A percentile compares a stretch with the other conserved stretches of the same genome.
Conservation (phyloP, 2,888 invertebrate species). For the Stenodera caucasica region DNA sequence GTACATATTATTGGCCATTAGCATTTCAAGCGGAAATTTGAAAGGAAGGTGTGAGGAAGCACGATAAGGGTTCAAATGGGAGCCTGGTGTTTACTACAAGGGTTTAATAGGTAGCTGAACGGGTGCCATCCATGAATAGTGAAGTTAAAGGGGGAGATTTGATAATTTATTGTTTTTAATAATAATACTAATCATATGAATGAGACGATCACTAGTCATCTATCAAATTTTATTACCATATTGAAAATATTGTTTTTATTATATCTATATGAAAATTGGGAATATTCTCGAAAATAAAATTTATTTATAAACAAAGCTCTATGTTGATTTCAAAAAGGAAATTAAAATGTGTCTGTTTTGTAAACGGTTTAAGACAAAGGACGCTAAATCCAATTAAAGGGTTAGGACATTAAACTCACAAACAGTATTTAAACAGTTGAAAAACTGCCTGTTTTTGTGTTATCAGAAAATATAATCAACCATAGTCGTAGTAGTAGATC, state of each 20-base stretch:
- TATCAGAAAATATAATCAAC: slow-evolving; percentile 3
- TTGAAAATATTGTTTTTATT: too few species aligned
- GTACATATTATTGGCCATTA: slow-evolving; percentile 48
- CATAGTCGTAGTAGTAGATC: background rate
- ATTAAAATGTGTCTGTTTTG: slow-evolving; percentile 24
- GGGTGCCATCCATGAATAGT: slow-evolving; percentile 6
- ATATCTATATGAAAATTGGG: too few species aligned
- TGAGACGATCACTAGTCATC: background rate
- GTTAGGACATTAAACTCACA: slow-evolving; percentile 35
- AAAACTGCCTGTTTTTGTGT: slow-evolving; percentile 3
- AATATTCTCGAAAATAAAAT: background rate
- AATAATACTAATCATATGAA: background rate
- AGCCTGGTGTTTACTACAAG: slow-evolving; percentile 22
- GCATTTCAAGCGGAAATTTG: slow-evolving; percentile 49
- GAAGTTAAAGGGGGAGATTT: slow-evolving; percentile 5
- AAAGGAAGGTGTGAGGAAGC: slow-evolving; percentile 45
- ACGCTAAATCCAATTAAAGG: slow-evolving; percentile 38
- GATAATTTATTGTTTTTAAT: slow-evolving; percentile 30
- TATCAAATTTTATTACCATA: background rate
- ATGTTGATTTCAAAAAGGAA: slow-evolving; percentile 23
- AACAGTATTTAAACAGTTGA: slow-evolving; percentile 22
- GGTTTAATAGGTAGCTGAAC: slow-evolving; percentile 28
- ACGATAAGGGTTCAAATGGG: slow-evolving; percentile 31
- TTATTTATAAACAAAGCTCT: background rate
- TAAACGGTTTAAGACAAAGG: slow-evolving; percentile 29